These are phyloP conservation scores for Bothrops jararaca DNA, from an alignment of 2,113 vertebrate species.

Conservation along the genomic window DNA sequence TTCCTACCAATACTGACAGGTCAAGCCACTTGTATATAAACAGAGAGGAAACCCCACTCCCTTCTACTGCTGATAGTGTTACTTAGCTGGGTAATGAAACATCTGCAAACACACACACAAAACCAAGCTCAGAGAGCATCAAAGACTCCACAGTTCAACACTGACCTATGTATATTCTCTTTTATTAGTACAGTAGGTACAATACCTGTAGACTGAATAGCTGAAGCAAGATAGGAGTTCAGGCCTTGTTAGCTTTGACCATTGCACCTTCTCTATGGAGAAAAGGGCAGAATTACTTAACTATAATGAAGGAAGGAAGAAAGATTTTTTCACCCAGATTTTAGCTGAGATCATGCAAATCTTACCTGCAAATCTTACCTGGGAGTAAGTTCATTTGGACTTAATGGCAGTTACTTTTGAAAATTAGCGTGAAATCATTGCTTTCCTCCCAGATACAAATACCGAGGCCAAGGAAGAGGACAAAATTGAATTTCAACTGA, in stretches of 20 bases:
- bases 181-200: background rate
- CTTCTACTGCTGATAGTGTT: no score
- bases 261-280: background rate
- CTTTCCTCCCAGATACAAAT: background rate
- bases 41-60: no score
- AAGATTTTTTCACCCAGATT: background rate
- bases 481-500: slow-evolving; percentile 9
- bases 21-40: no score
- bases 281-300: background rate
- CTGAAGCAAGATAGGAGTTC: background rate
- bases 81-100: no score
- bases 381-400: background rate
- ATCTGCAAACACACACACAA: no score
- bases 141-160: no score
- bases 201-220: background rate
- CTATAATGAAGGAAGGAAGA: background rate
- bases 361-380: background rate
- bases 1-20: no score
- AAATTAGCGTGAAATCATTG: background rate
- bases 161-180: no score
- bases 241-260: background rate
- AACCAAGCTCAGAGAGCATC: no score
- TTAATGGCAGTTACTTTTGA: background rate
- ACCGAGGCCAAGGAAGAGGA: background rate
- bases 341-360: background rate